Evolutionary conservation across 1,140 invertebrate species (phyloP).

Genomic region (Scaptomyza montana): DNA sequence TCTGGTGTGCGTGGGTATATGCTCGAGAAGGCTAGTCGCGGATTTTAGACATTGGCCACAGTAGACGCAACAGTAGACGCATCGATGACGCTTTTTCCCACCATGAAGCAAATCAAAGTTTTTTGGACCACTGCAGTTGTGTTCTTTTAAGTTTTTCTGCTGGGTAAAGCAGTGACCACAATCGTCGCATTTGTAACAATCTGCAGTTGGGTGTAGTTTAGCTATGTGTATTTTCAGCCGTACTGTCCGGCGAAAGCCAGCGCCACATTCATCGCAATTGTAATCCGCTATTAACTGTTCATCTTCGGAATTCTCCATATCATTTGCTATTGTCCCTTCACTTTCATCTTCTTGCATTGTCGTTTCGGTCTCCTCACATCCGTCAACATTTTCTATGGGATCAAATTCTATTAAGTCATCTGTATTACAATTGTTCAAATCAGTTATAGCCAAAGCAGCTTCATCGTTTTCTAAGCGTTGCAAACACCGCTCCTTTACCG

Average conservation of each 20-base stretch:
- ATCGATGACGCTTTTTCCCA: slow-evolving; percentile 9
- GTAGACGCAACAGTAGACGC: slow-evolving; percentile 19
- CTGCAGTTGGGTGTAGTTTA: slow-evolving; percentile 24
- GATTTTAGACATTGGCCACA: slow-evolving; percentile 55
- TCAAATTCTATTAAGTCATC: slow-evolving; percentile 43
- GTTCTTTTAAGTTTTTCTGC: slow-evolving; percentile 14
- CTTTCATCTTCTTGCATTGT: not conserved
- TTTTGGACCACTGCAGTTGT: slow-evolving; percentile 29
- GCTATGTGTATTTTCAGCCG: slow-evolving; percentile 51
- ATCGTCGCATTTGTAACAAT: slow-evolving; percentile 30
- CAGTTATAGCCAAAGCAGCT: not conserved
- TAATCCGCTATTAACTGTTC: not conserved
- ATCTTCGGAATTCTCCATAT: too few species aligned
- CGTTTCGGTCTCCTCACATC: slow-evolving; percentile 15
- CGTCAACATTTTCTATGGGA: slow-evolving; percentile 22
- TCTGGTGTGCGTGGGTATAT: slow-evolving; percentile 97
- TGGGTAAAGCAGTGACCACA: slow-evolving; percentile 49
- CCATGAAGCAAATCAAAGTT: too few species aligned
- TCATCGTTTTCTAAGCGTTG: not conserved
- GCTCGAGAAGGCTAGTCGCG: slow-evolving; percentile 80
- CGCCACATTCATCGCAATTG: slow-evolving; percentile 60
- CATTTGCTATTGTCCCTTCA: not conserved
- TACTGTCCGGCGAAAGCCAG: slow-evolving; percentile 44
- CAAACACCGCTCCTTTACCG: not conserved
- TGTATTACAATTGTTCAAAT: too few species aligned